phyloP scores from a whole-genome alignment of 2,113 vertebrate species.

The Pycnonotus jocosus region DNA sequence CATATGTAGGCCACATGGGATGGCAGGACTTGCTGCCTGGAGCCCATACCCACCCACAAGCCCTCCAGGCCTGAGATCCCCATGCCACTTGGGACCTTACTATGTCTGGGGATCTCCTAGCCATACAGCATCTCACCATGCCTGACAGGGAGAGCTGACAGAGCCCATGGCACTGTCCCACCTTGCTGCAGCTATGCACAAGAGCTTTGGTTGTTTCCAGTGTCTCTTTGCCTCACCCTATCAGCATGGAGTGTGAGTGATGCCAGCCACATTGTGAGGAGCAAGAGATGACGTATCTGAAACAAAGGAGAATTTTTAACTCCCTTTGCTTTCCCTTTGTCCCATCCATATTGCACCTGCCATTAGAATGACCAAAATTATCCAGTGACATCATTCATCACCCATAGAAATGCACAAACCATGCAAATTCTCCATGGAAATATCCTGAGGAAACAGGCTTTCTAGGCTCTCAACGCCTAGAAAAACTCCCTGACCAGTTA shows the following conservation, averaged over 20 bases:
- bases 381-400: background rate
- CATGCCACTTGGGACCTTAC: background rate
- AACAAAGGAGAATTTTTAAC: background rate
- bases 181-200: background rate
- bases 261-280: background rate
- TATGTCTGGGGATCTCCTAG: background rate
- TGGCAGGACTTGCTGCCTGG: background rate
- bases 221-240: background rate
- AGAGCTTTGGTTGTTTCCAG: background rate
- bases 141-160: background rate
- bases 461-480: background rate
- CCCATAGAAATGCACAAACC: background rate
- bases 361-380: background rate
- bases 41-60: background rate
- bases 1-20: background rate
- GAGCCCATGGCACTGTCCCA: background rate
- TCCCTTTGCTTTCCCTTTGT: background rate
- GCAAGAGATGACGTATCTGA: background rate
- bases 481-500: background rate
- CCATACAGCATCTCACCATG: accelerated
- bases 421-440: background rate
- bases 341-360: background rate
- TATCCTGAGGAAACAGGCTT: background rate
- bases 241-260: background rate
- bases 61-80: background rate